Base-by-base conservation (phyloP, 2,113 vertebrate species). In the Eptatretus burgeri region DNA sequence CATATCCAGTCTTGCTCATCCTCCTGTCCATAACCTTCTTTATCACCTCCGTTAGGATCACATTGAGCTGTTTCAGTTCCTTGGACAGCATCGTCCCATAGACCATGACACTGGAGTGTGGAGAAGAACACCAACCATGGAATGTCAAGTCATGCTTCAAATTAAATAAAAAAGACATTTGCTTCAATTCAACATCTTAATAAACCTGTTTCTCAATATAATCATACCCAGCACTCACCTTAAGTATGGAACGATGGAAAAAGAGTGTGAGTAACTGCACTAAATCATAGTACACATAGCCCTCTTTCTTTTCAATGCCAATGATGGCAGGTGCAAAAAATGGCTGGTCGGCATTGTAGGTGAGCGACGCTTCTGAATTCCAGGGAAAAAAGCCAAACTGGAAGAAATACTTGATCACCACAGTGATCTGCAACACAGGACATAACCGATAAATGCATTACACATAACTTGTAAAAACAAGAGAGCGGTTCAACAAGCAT, bases 351-450 rank as follows among this genome's bases (percentile, higher is more conserved):
- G 73, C 73, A 2, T 67, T 73, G 68, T 77, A 72, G 64, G 78
- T 78, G 27, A 74, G 70, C 53, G 74, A 75, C 13, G 67, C 63
- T 18, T 75, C 74, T 27, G 76, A 78, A 51, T 78, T 74, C 78
- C 78, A 76, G 13, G 81, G 78, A 68, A 80, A 78, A 69, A 81
- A 78, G 51, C 81, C 80, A 67, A 78, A 79, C 74, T 78, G 75
- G 63, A 73, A 78, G 67, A 79, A 79, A 67, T 79, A 81, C 74
- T 79, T 83, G 64, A 81, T 71, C 66, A 77, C 73, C 64, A 78
- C 76, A 2, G 74, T 77, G 68, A 78, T 73, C 79, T 82, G 66
- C 12, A 62, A 52, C 49, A 65, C 63, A 68, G 51, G 67, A 13
- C 52, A 16, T 50, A 51, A 49, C 14, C 49, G 13, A n/a, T 13